Evolutionary conservation across 2,797 vertebrate genomes (phyloP), one percentile per base, ranked within the genome.

Genomic region (Tapera naevia): DNA sequence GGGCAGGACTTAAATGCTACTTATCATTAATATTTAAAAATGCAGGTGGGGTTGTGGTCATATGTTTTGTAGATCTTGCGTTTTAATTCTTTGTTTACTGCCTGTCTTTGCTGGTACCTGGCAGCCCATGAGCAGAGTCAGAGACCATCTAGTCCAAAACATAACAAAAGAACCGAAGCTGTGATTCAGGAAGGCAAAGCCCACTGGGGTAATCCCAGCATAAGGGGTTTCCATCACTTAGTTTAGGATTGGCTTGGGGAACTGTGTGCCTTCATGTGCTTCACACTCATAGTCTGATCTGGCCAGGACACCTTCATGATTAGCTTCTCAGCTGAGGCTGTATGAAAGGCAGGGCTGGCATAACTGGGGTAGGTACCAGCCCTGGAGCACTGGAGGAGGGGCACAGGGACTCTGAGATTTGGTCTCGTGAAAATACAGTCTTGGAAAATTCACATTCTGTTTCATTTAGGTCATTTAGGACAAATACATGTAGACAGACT

Each of bases 141-240:
- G 32, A 24, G 39, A 73, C 27, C 33, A 32, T 39, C 27, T 43
- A 23, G 45, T 43, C n/a, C 13, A 17, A 67, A 91, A 32, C 10
- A 23, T 13, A 48, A 25, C 9, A 32, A 41, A 75, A 81, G 46
- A 66, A 71, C 18, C 30, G 32, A 60, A 13, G 23, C n/a, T 78
- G 46, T 67, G 41, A 43, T 48, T 48, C 32, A 54, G 53, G 30
- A 66, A 17, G 27, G 27, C 41, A 33, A 78, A 48, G 25, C 8
- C 33, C 60, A 5, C n/a, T 53, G 45, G 10, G 22, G 11, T 35
- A 74, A 58, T 58, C 22, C 71, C 3, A 2, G 4, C 28, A 9
- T 61, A 72, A 78, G 32, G 41, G 11, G 7, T 27, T 72, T 35
- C 30, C 0, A 0, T 54, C 0, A 0, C 17, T 71, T n/a, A 61